phyloP scores from a whole-genome alignment of 2,888 invertebrate genomes.

The Pollenia griseotomentosa region DNA sequence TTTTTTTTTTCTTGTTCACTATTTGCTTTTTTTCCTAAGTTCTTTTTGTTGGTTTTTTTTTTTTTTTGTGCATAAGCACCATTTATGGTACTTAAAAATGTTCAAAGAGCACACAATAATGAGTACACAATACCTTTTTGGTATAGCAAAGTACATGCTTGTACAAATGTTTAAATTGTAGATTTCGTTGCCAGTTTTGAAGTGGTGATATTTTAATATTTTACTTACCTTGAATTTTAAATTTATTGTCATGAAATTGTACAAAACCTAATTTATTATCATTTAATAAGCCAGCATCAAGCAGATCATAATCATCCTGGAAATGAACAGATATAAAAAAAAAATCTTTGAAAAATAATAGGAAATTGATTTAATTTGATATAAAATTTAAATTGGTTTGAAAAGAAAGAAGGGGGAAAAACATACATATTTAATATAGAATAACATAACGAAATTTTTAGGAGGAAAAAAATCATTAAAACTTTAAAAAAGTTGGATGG shows the following conservation, averaged over 20 bases:
- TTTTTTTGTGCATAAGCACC: slow-evolving; percentile 44
- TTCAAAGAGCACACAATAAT: neutral
- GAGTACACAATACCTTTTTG: neutral
- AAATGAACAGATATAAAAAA: slow-evolving; percentile 63
- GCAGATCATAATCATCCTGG: slow-evolving; percentile 83
- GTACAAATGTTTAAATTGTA: slow-evolving; percentile 44
- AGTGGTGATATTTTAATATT: slow-evolving; percentile 74
- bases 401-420: neutral
- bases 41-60: neutral
- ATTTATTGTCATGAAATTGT: slow-evolving; percentile 84
- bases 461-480: neutral
- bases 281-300: slow-evolving; percentile 82
- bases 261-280: slow-evolving; percentile 84
- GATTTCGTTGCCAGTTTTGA: slow-evolving; percentile 51
- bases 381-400: neutral
- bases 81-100: slow-evolving; percentile 40
- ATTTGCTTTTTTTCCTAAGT: neutral
- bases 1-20: neutral
- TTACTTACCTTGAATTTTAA: slow-evolving; percentile 83
- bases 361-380: slow-evolving; percentile 68
- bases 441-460: too few relatives aligned
- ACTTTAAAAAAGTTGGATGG: neutral
- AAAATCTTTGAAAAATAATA: slow-evolving; percentile 21
- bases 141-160: neutral
- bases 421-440: neutral